Evolutionary conservation across 2,888 invertebrate species (phyloP).

Genomic region (Argyresthia goedartella): DNA sequence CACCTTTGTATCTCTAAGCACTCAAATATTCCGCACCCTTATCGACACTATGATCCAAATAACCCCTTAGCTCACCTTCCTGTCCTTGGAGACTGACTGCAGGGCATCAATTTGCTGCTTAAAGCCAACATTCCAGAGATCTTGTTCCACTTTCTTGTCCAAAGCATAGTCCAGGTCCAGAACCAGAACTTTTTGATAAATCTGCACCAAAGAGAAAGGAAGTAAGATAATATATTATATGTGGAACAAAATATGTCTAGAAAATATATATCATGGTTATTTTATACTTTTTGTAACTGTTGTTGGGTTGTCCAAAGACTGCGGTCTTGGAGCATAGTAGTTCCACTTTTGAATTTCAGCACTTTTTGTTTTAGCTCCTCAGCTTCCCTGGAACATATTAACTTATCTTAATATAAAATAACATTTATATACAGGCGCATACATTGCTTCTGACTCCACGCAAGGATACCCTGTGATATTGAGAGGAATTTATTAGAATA

Average conservation of each 20-base stretch:
- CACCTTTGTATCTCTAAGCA: too few relatives aligned
- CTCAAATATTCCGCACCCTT: too few relatives aligned
- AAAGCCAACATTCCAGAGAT: slow-evolving; percentile 90
- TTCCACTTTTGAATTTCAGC: slow-evolving; percentile 72
- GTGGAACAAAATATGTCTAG: neutral
- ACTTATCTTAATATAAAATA: too few relatives aligned
- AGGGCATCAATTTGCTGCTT: slow-evolving; percentile 87
- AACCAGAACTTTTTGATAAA: slow-evolving; percentile 81
- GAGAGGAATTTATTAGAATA: too few relatives aligned
- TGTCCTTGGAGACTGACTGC: slow-evolving; percentile 83
- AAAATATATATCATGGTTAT: too few relatives aligned
- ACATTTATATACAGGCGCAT: too few relatives aligned
- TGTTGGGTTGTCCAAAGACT: slow-evolving; percentile 57
- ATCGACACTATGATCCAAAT: too few relatives aligned
- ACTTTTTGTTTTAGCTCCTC: slow-evolving; percentile 80
- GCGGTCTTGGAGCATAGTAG: slow-evolving; percentile 56
- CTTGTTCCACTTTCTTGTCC: slow-evolving; percentile 91
- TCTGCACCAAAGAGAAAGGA: slow-evolving; percentile 39
- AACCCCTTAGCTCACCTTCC: slow-evolving; percentile 77
- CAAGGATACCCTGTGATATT: too few relatives aligned
- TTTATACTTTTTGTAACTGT: slow-evolving; percentile 59
- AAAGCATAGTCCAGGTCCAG: slow-evolving; percentile 88
- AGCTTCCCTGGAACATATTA: slow-evolving; percentile 70
- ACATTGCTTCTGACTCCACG: too few relatives aligned
- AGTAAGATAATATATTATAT: too few relatives aligned